A percentile compares a stretch with the other conserved stretches of the same genome.
Conservation (phyloP, 2,113 vertebrate genomes). For the Rynchops niger region DNA sequence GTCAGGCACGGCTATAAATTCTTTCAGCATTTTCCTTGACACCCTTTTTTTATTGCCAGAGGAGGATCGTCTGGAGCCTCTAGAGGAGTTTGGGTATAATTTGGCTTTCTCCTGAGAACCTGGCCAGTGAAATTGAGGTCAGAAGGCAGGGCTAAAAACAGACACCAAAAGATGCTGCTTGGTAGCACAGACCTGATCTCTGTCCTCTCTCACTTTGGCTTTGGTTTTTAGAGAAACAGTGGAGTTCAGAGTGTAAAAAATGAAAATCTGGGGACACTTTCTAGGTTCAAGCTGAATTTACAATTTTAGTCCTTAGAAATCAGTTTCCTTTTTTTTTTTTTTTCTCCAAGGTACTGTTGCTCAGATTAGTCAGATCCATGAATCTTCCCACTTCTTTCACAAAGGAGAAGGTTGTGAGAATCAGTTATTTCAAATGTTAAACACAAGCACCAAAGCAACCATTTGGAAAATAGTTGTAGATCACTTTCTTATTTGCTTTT, state of each 20-base stretch:
- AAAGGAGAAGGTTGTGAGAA: constrained; percentile 11
- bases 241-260: background rate
- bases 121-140: background rate
- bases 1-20: background rate
- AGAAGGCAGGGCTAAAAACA: background rate
- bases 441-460: background rate
- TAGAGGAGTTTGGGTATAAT: background rate
- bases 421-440: background rate
- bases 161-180: background rate
- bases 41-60: background rate
- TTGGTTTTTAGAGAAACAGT: background rate
- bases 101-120: background rate
- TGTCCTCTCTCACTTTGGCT: background rate
- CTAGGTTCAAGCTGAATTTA: background rate
- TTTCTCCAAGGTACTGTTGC: background rate
- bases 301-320: background rate
- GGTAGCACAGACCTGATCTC: background rate
- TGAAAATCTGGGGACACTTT: background rate
- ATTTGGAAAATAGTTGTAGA: background rate
- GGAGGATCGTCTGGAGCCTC: background rate
- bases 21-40: background rate
- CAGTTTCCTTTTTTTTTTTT: background rate
- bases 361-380: constrained; percentile 35
- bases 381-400: constrained; percentile 23
- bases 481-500: background rate